Conservation (phyloP, 2,888 invertebrate species). For the Creontiades dilutus region DNA sequence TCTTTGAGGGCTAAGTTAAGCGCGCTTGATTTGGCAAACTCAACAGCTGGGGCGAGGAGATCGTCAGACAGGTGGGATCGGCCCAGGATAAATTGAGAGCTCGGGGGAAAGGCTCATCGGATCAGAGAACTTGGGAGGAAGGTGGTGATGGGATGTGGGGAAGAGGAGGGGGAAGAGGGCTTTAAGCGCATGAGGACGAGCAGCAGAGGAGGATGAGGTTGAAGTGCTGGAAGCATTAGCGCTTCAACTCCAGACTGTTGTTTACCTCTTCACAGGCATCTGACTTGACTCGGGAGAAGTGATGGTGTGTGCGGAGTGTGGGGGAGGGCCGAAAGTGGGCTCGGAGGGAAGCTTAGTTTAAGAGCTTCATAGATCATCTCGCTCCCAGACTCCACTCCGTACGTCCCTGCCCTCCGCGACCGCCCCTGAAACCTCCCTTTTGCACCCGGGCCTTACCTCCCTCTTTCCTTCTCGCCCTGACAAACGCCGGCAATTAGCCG, state of each 20-base stretch:
- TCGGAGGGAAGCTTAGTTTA: slow-evolving; percentile 55
- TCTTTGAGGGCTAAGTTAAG: slow-evolving; percentile 26
- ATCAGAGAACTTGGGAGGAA: slow-evolving; percentile 2
- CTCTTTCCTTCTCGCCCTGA: slow-evolving; percentile 27
- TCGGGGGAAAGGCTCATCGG: slow-evolving; percentile 7
- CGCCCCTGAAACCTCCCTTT: background rate
- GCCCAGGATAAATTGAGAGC: slow-evolving; percentile 4
- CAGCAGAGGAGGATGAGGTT: background rate
- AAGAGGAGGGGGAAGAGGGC: too few species aligned
- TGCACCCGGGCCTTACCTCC: background rate
- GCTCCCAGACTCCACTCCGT: background rate
- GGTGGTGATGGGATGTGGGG: too few species aligned
- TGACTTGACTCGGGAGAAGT: slow-evolving; percentile 53
- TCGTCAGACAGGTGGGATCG: slow-evolving; percentile 32
- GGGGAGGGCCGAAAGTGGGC: slow-evolving; percentile 40
- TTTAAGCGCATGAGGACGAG: background rate
- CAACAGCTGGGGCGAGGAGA: slow-evolving; percentile 4
- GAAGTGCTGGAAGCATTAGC: slow-evolving; percentile 48
- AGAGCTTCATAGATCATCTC: slow-evolving; percentile 64
- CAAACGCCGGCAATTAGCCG: slow-evolving; percentile 58
- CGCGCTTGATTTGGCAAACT: slow-evolving; percentile 16
- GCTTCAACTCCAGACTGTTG: slow-evolving; percentile 61
- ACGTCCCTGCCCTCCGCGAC: background rate
- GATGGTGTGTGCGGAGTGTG: slow-evolving; percentile 45
- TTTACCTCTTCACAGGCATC: slow-evolving; percentile 60